Conservation (phyloP, 2,888 invertebrate genomes). For the Uloborus plumipes region DNA sequence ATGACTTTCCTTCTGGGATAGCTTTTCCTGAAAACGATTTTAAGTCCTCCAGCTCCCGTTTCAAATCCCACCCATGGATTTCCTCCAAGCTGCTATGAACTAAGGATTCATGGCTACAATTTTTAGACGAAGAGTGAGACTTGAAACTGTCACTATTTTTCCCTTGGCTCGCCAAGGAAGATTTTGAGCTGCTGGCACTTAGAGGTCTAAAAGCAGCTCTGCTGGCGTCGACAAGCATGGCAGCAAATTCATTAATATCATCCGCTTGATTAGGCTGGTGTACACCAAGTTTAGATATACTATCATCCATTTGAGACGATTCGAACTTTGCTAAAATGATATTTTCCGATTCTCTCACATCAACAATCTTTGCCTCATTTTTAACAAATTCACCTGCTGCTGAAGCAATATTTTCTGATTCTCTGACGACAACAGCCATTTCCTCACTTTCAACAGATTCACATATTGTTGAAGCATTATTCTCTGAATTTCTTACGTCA, state of each 20-base stretch:
- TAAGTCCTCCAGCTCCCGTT: too few relatives aligned
- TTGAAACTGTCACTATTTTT: neutral
- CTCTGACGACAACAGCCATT: neutral
- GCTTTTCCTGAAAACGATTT: too few relatives aligned
- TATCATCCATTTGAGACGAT: neutral
- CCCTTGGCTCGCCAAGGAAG: neutral
- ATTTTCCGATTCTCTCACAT: neutral
- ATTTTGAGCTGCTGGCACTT: neutral
- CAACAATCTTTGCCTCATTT: neutral
- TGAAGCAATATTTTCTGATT: neutral
- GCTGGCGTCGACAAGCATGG: neutral
- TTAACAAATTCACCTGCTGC: neutral
- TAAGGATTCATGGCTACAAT: neutral
- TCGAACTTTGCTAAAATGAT: neutral
- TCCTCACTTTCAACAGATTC: slow-evolving; percentile 7
- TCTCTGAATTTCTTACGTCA: neutral
- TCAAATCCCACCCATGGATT: too few relatives aligned
- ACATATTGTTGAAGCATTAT: neutral
- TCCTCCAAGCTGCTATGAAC: too few relatives aligned
- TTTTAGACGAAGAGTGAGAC: neutral
- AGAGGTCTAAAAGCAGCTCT: too few relatives aligned
- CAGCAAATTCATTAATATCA: neutral
- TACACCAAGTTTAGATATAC: too few relatives aligned
- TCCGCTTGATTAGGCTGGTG: neutral
- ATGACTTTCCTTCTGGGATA: too few relatives aligned